These are phyloP conservation scores for Cettia cetti DNA, from an alignment of 2,113 vertebrate genomes.

Conservation along the genomic window DNA sequence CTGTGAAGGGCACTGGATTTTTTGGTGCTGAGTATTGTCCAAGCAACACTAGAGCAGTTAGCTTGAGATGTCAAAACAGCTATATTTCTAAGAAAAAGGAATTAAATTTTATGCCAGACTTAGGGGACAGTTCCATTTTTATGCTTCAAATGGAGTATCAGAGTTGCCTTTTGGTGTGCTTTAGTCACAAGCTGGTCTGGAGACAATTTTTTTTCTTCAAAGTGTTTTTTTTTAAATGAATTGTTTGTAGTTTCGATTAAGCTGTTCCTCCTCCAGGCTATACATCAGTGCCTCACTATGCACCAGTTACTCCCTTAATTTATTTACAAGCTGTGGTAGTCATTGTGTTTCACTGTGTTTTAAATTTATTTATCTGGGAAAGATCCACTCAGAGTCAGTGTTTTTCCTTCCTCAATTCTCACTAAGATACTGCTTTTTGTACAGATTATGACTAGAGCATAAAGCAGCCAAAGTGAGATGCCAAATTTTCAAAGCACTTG, in stretches of 20 bases:
- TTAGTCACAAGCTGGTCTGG: constrained; percentile 53
- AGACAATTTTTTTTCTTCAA: constrained; percentile 58
- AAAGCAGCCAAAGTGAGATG: not conserved
- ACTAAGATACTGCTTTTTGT: not conserved
- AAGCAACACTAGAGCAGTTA: not conserved
- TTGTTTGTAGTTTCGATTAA: constrained; percentile 44
- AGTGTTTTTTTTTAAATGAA: not conserved
- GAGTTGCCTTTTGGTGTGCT: constrained; percentile 39
- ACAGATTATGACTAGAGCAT: not conserved
- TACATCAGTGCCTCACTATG: constrained; percentile 24
- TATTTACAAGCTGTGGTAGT: constrained; percentile 27
- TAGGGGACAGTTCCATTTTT: constrained; percentile 25
- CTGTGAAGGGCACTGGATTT: not conserved
- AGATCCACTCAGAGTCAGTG: not conserved
- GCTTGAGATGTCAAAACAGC: not conserved
- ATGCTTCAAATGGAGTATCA: constrained; percentile 41
- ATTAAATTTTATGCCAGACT: not conserved
- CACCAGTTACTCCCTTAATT: constrained; percentile 38
- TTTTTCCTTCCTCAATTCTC: not conserved
- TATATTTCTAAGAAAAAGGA: not conserved
- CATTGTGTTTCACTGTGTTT: constrained; percentile 27
- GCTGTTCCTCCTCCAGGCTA: constrained; percentile 30
- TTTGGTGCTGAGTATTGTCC: not conserved
- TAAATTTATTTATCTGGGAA: constrained; percentile 46
- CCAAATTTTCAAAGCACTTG: not conserved